phyloP scores from a whole-genome alignment of 2,797 vertebrate species.

The Lemur catta region DNA sequence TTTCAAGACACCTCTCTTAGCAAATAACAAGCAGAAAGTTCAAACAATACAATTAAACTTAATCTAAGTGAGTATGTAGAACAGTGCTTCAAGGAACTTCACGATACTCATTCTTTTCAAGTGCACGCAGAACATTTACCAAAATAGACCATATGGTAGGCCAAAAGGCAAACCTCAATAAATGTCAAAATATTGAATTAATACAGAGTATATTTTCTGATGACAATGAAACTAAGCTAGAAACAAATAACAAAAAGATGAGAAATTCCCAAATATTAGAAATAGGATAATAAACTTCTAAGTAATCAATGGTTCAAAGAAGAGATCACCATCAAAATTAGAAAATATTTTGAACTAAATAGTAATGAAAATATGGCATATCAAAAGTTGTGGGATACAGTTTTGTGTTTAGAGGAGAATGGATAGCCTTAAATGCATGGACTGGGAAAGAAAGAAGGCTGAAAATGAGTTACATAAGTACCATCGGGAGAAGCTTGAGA shows the following conservation, averaged over 20 bases:
- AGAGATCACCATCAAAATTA: not conserved
- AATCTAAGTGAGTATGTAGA: not conserved
- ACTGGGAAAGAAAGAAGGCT: not conserved
- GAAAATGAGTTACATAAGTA: not conserved
- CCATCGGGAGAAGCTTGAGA: not conserved
- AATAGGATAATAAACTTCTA: not conserved
- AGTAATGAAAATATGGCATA: not conserved
- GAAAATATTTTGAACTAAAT: not conserved
- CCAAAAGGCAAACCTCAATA: not conserved
- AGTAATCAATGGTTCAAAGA: not conserved
- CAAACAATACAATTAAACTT: not conserved
- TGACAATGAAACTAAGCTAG: not conserved
- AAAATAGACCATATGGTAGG: not conserved
- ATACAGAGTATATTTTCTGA: not conserved
- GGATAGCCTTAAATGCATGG: not conserved
- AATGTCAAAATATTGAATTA: not conserved
- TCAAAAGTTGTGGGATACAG: not conserved
- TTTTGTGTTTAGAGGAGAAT: not conserved
- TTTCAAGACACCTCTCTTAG: not conserved
- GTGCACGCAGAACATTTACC: not conserved
- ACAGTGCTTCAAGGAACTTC: not conserved
- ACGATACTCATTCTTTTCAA: not conserved
- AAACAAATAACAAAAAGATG: conserved; percentile 8
- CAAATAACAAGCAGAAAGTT: not conserved
- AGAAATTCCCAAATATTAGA: not conserved